Evolutionary conservation across 1,140 invertebrate genomes (phyloP).

Genomic region (Orius insidiosus): DNA sequence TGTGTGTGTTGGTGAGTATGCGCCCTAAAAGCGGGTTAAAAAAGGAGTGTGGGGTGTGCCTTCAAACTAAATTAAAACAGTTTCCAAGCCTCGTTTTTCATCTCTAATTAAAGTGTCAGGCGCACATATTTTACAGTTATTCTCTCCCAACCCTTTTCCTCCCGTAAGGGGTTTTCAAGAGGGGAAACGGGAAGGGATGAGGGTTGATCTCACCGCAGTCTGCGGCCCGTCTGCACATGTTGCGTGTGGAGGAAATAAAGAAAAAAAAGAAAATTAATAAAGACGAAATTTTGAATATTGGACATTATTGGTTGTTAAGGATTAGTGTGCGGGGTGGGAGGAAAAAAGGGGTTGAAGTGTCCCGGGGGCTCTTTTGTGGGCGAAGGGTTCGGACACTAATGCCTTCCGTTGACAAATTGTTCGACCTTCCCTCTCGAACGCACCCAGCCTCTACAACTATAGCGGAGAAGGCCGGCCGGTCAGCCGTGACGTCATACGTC

Average conservation of each 20-base stretch:
- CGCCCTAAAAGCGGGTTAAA: too few relatives aligned
- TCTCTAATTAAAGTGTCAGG: constrained; percentile 12
- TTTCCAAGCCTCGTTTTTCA: constrained; percentile 12
- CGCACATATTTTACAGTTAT: constrained; percentile 11
- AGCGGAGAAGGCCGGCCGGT: neutral
- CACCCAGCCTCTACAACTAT: constrained; percentile 2
- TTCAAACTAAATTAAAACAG: constrained; percentile 12
- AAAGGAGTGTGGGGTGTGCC: neutral
- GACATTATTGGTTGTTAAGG: too few relatives aligned
- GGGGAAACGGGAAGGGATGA: too few relatives aligned
- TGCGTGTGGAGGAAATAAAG: too few relatives aligned
- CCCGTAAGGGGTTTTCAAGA: too few relatives aligned
- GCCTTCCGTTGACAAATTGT: constrained; percentile 10
- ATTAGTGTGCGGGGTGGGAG: too few relatives aligned
- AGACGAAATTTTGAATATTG: too few relatives aligned
- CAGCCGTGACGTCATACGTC: constrained; percentile 11
- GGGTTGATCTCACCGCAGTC: too few relatives aligned
- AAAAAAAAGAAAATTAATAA: too few relatives aligned
- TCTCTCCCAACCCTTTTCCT: neutral
- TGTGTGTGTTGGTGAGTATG: neutral
- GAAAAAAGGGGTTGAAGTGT: too few relatives aligned
- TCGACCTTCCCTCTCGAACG: neutral
- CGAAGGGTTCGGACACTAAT: constrained; percentile 8
- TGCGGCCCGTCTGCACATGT: too few relatives aligned
- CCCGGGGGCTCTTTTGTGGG: too few relatives aligned